These are phyloP conservation scores for Anolis carolinensis DNA, from an alignment of 2,113 vertebrate species.

Conservation along the genomic window DNA sequence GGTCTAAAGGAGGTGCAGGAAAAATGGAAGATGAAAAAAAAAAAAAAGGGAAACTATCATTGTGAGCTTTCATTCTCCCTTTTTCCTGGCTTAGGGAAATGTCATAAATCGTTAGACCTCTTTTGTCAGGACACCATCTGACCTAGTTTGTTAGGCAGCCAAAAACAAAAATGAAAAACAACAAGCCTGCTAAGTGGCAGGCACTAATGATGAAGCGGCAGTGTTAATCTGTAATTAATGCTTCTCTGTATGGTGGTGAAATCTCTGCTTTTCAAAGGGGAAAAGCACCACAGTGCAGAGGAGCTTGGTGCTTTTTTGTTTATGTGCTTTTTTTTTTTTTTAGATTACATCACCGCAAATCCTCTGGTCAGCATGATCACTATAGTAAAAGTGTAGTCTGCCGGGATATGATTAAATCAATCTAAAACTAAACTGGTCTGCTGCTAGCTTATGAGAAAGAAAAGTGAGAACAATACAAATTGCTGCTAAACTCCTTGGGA, in stretches of 20 bases:
- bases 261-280: neutral
- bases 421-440: neutral
- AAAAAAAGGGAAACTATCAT: neutral
- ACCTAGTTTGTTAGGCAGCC: constrained; percentile 18
- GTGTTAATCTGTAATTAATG: neutral
- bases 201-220: constrained; percentile 19
- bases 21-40: neutral
- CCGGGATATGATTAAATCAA: neutral
- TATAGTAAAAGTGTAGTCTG: neutral
- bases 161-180: neutral
- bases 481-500: neutral
- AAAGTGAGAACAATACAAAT: neutral
- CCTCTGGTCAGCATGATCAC: too few relatives aligned
- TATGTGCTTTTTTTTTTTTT: too few relatives aligned
- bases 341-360: too few relatives aligned
- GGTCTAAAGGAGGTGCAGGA: neutral
- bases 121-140: neutral
- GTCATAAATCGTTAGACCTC: neutral
- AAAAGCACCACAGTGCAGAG: too few relatives aligned
- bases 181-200: neutral
- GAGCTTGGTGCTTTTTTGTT: too few relatives aligned
- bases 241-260: neutral
- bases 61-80: neutral
- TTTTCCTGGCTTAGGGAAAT: neutral
- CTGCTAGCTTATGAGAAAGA: neutral